Evolutionary conservation across 2,888 invertebrate genomes (phyloP), one percentile per base, ranked within the genome.

Genomic region (Eledone cirrhosa): DNA sequence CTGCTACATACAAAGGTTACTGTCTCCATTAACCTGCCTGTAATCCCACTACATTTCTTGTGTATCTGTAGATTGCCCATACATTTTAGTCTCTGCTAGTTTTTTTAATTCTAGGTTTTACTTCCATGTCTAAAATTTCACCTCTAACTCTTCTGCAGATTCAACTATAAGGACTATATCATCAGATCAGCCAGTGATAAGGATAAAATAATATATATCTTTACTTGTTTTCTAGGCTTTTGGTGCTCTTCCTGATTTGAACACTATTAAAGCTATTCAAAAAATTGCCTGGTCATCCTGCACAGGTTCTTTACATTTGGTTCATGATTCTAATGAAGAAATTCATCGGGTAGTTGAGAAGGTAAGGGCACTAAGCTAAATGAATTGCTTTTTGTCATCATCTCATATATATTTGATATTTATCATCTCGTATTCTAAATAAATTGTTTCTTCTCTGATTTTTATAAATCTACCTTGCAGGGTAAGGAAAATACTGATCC

Each of bases 241-340:
- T 14, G 87, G 88, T 80, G 93, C 94, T 84, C 92, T 94, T 80
- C 95, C 95, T 16, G 94, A 95, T 87, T 91, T 94, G 80, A 92
- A 93, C 77, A 94, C 94, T 47, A 94, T 95, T 77, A 93, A 94
- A 86, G 94, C 95, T 33, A 92, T 95, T 80, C 94, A 95, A 83
- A 93, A 94, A 86, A 91, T 96, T 80, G 94, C 95, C 11, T 95
- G 95, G 95, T 94, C 95, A 0, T 94, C 95, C 0, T 94, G 94
- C 67, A 94, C 94, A 80, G 94, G 94, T 27, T 93, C 93, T 88
- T 90, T 94, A 77, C 92, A 92, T 82, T 92, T 93, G 53, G 91
- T 93, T 65, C 93, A 93, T 85, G 92, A 93, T 0, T 92, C 93
- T 0, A 92, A 92, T 47, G 93, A 94, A 83, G 92, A 92, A 72